A percentile compares a stretch with the other conserved stretches of the same genome.
phyloP scores from a whole-genome alignment of 2,113 vertebrate genomes.

The Machaerirhynchus nigripectus region DNA sequence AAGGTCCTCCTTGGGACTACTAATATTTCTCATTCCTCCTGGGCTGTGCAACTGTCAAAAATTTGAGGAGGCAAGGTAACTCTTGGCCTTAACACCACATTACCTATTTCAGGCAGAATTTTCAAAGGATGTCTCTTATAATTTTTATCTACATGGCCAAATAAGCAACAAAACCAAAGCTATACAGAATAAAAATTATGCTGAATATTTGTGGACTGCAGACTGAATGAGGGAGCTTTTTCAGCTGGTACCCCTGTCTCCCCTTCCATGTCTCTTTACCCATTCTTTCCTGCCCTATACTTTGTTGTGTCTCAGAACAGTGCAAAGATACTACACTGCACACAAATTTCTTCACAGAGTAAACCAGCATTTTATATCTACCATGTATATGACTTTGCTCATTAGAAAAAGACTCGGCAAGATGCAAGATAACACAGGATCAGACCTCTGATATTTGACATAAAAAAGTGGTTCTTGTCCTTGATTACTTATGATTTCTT shows the following conservation, averaged over 20 bases:
- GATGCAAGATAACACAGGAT: background rate
- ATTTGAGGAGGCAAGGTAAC: background rate
- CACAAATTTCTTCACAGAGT: background rate
- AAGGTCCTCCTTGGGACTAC: background rate
- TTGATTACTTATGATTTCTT: background rate
- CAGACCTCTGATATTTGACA: background rate
- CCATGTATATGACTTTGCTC: background rate
- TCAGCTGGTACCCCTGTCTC: accelerated
- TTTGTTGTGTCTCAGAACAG: background rate
- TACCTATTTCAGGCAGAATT: background rate
- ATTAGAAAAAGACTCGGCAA: background rate
- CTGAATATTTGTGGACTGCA: background rate
- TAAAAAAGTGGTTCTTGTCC: background rate
- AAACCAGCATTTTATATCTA: background rate
- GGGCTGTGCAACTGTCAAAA: background rate
- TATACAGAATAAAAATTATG: background rate
- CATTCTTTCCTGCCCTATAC: background rate
- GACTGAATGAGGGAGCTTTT: background rate
- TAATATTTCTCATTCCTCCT: background rate
- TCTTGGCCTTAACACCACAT: background rate
- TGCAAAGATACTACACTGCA: background rate
- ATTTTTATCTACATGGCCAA: background rate
- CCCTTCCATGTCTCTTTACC: background rate
- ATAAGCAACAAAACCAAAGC: background rate
- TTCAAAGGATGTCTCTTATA: background rate